These are phyloP conservation scores for Echeneis naucrates DNA, from an alignment of 2,797 vertebrate species.

Conservation along the genomic window DNA sequence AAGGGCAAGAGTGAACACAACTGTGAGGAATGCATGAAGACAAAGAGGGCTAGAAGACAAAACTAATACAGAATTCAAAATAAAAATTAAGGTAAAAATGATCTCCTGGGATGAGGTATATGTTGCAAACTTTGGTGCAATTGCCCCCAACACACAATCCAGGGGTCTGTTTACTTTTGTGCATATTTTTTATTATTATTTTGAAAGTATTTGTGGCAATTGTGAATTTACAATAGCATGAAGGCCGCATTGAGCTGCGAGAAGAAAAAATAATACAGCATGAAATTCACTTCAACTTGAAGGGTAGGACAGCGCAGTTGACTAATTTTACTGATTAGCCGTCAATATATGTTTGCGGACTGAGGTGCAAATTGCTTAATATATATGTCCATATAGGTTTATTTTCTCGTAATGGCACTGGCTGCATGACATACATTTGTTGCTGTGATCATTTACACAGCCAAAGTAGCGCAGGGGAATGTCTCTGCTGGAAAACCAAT, in stretches of 20 bases:
- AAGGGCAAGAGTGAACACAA: not conserved
- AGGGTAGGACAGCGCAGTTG: slow-evolving; percentile 14
- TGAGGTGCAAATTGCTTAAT: slow-evolving; percentile 73
- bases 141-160: not conserved
- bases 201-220: not conserved
- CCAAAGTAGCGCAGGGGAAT: slow-evolving; percentile 45
- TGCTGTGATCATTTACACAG: slow-evolving; percentile 67
- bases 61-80: too few relatives aligned
- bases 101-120: too few relatives aligned
- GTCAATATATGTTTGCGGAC: slow-evolving; percentile 71
- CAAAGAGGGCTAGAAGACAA: slow-evolving; percentile 1
- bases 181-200: too few relatives aligned
- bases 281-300: slow-evolving; percentile 5
- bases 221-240: not conserved
- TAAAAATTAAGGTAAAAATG: too few relatives aligned
- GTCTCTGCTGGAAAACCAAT: slow-evolving; percentile 27
- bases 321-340: slow-evolving; percentile 65
- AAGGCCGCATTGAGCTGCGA: not conserved
- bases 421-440: slow-evolving; percentile 78
- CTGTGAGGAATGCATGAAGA: slow-evolving; percentile 4
- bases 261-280: not conserved
- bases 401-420: slow-evolving; percentile 72
- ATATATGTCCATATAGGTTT: slow-evolving; percentile 76
- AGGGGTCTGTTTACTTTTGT: too few relatives aligned
- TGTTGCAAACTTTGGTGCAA: too few relatives aligned